phyloP scores from a whole-genome alignment of 1,140 invertebrate species.

The Varroa destructor region DNA sequence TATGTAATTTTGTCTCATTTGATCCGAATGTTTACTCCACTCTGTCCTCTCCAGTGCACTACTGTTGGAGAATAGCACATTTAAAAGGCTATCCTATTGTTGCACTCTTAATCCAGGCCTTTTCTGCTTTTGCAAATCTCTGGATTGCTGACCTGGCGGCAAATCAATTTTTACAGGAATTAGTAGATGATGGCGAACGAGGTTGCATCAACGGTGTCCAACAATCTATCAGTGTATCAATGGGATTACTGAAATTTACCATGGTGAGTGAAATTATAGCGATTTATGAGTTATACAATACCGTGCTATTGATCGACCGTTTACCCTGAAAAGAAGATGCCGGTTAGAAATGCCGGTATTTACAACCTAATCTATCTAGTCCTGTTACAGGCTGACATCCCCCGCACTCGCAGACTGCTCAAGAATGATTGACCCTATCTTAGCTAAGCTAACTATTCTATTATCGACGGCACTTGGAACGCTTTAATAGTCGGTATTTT shows the following conservation, averaged over 20 bases:
- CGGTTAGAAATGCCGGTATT: not conserved
- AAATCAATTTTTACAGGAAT: constrained; percentile 49
- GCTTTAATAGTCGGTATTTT: no score
- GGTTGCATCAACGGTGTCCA: constrained; percentile 48
- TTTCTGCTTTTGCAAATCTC: constrained; percentile 37
- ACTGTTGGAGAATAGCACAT: no score
- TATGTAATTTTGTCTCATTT: no score
- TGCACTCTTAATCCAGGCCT: no score
- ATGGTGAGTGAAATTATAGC: constrained; percentile 38
- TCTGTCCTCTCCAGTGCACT: not conserved
- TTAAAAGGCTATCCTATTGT: no score
- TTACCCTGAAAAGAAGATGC: not conserved
- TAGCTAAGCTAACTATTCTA: no score
- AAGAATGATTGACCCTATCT: no score
- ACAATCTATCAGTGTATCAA: constrained; percentile 44
- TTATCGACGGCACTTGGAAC: no score
- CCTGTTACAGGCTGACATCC: no score
- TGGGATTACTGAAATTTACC: constrained; percentile 46
- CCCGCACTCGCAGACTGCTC: no score
- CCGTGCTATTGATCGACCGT: not conserved
- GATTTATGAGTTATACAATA: not conserved
- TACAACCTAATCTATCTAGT: not conserved
- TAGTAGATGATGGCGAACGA: constrained; percentile 43
- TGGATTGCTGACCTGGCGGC: constrained; percentile 50
- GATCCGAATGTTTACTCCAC: no score